phyloP scores from a whole-genome alignment of 2,888 invertebrate species.

The Creontiades dilutus region DNA sequence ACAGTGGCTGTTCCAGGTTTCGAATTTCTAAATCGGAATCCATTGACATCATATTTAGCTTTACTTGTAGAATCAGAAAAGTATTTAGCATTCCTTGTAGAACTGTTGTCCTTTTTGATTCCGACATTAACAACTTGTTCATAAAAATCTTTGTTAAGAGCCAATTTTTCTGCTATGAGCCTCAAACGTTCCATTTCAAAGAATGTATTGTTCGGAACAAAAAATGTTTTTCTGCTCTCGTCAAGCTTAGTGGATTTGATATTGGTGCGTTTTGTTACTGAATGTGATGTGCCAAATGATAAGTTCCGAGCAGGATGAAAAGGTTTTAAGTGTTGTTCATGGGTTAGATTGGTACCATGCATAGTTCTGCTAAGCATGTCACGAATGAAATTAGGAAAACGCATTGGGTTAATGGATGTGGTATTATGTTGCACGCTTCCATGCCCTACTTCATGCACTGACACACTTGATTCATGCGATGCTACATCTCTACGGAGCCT shows the following conservation, averaged over 20 bases:
- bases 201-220: constrained; percentile 46
- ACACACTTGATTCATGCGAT: constrained; percentile 81
- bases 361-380: constrained; percentile 40
- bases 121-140: constrained; percentile 16
- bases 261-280: constrained; percentile 16
- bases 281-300: constrained; percentile 12
- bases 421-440: constrained; percentile 49
- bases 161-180: constrained; percentile 41
- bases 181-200: constrained; percentile 57
- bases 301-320: constrained; percentile 22
- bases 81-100: not conserved
- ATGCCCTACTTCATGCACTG: constrained; percentile 77
- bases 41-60: not conserved
- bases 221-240: constrained; percentile 52
- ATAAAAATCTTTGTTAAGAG: constrained; percentile 52
- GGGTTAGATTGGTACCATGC: constrained; percentile 64
- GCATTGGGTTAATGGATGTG: constrained; percentile 46
- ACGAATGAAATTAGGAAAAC: constrained; percentile 49
- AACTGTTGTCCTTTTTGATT: not conserved
- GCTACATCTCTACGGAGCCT: constrained; percentile 85
- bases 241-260: constrained; percentile 43
- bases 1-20: not conserved
- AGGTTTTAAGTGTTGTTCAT: constrained; percentile 63
- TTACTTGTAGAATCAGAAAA: not conserved
- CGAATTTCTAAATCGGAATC: not conserved